These are phyloP conservation scores for Oxyruncus cristatus DNA, from an alignment of 2,113 vertebrate species.

Conservation along the genomic window DNA sequence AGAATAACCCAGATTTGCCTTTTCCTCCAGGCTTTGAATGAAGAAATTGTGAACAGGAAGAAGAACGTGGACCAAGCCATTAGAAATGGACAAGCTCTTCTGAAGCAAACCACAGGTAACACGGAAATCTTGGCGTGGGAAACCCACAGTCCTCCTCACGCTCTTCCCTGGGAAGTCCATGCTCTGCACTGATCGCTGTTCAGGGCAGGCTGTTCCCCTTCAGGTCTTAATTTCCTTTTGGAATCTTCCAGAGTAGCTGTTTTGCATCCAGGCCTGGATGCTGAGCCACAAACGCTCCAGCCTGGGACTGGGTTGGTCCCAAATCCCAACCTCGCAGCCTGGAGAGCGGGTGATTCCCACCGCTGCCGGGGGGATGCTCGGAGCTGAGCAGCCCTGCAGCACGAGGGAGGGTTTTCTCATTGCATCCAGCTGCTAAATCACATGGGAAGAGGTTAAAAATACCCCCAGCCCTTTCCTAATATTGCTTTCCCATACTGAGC, in stretches of 20 bases:
- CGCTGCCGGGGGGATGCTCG: not conserved
- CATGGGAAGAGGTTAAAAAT: slow-evolving; percentile 60
- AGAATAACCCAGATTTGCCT: not conserved
- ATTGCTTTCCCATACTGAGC: slow-evolving; percentile 43
- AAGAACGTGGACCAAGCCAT: slow-evolving; percentile 98
- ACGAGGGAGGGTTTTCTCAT: not conserved
- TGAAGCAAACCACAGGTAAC: slow-evolving; percentile 97
- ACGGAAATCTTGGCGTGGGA: not conserved
- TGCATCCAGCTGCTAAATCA: slow-evolving; percentile 45
- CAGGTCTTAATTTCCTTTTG: not conserved
- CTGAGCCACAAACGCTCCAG: not conserved
- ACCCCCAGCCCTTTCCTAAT: slow-evolving; percentile 2
- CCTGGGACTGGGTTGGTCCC: not conserved
- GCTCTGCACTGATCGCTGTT: not conserved
- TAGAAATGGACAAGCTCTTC: slow-evolving; percentile 93
- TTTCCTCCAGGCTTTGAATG: slow-evolving; percentile 86
- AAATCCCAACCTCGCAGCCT: not conserved
- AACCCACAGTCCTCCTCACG: accelerated
- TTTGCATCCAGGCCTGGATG: not conserved
- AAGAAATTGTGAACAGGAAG: slow-evolving; percentile 95
- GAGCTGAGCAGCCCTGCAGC: not conserved
- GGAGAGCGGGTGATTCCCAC: not conserved
- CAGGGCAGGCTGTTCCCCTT: not conserved
- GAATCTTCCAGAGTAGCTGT: not conserved
- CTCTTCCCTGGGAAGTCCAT: not conserved